Evolutionary conservation across 30 jellyfish, hydroid and myxozoan genomes (phyloP), one percentile per base, ranked within the genome.

Genomic region (Hydra vulgaris): DNA sequence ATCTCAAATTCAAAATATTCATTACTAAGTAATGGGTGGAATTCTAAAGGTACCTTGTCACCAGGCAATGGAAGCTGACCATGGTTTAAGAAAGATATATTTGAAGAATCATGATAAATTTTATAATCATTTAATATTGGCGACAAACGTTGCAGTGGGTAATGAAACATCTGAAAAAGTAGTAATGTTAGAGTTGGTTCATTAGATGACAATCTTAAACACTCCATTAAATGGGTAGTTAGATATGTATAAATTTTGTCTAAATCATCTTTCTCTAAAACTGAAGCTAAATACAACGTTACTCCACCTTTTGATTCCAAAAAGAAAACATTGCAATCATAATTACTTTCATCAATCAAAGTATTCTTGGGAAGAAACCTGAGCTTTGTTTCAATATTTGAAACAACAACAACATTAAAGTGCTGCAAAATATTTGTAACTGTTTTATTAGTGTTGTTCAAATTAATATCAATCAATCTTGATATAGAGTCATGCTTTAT

Each of bases 1-100:
- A 40, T 80, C 25, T 73, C 83, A 71, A 88, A 83, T 17, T 66
- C 73, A 23, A 80, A 15, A 23, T 83, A 71, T 21, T 88, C 94
- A 20, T 84, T 79, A 23, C 52, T 54, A 16, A 88, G 90, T 18
- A 88, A 15, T 70, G 83, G 75, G 71, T 83, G 87, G 56, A 88
- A 68, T 23, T 79, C 96, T 0, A 79, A 12, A 8, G 96, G 96
- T 0, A 88, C 96, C 20, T 53, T 73, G 19, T 61, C 85, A 21
- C 96, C 96, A 18, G 82, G 82, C 4, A 67, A 12, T 22, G 86
- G 90, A 22, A 54, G 52, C 52, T 40, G 54, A 21, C 73, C 55
- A 1, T 15, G 73, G 3, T 21, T 56, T 18, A 53, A 5, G 26
- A 27, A 78, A 15, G 27, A 21, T 25, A 66, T 7, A 7, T 24